These are phyloP conservation scores for Furcifer pardalis DNA, from an alignment of 2,797 vertebrate genomes.

Conservation along the genomic window DNA sequence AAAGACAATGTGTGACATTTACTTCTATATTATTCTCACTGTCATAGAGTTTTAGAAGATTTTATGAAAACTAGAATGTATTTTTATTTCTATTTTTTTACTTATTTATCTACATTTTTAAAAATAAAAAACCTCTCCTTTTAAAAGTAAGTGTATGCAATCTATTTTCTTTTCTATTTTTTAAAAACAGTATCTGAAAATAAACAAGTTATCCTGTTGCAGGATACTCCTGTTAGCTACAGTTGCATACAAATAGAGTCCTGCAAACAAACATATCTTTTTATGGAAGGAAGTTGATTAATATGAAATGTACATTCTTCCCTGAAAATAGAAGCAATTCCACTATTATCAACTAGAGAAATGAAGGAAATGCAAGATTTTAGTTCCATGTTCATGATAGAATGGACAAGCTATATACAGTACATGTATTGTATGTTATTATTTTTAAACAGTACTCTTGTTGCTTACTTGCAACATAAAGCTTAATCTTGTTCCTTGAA, in stretches of 20 bases:
- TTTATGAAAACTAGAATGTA: too few species aligned
- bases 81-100: too few species aligned
- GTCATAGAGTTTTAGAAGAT: too few species aligned
- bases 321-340: conserved; percentile 65
- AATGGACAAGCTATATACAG: conserved; percentile 44
- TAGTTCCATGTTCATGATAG: conserved; percentile 64
- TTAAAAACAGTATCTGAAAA: too few species aligned
- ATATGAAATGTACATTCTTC: conserved; percentile 77
- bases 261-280: conserved; percentile 83
- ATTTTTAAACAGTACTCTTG: conserved; percentile 30
- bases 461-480: conserved; percentile 51
- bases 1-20: not conserved
- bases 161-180: conserved; percentile 12
- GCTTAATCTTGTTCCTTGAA: not conserved
- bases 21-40: too few species aligned
- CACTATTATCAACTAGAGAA: conserved; percentile 75
- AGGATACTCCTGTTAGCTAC: conserved; percentile 76
- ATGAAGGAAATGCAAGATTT: conserved; percentile 64
- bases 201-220: conserved; percentile 57
- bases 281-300: conserved; percentile 80
- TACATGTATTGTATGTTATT: conserved; percentile 38
- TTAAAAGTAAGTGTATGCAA: conserved; percentile 35
- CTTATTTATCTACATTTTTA: too few species aligned
- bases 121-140: not conserved
- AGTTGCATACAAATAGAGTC: conserved; percentile 74